Base-by-base conservation (phyloP, 2,113 vertebrate genomes). In the Seriola dumerili region DNA sequence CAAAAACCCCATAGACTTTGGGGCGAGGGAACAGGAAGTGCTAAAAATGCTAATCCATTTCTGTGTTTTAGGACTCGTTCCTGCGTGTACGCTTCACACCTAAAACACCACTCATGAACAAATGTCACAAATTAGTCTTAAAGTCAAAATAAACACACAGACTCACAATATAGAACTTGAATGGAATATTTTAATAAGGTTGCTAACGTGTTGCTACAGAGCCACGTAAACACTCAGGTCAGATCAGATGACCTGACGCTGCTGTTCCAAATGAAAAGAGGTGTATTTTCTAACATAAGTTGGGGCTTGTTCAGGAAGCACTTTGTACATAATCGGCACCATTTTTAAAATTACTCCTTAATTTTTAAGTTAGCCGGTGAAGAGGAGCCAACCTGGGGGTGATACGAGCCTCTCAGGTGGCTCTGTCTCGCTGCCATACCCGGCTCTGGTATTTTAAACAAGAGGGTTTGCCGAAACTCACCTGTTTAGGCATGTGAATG, bases 251-350 rank as follows among this genome's bases (percentile, higher is more conserved):
- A 23, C 1, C 25, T 72, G 36, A 71, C 32, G 25, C 57, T 80
- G 34, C 17, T 34, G n/a, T 8, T 17, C 3, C 5, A 58, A 61
- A 66, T 19, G 21, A 42, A 17, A 52, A 61, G 61, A 25, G 9
- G 17, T 36, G 5, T 50, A 19, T 1, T 13, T 40, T 3, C 21
- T 7, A 14, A 1, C 2, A 36, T 52, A 4, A 17, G 78, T 66
- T 55, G 11, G 25, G 76, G 50, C 89, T 87, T 88, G 79, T 83
- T 71, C 52, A 59, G 4, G 65, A 76, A 48, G 11, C 29, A 48
- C 19, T 67, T 81, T 42, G 16, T 23, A 23, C 36, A 61, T 54
- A 42, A 38, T 64, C 55, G 12, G 36, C 21, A 25, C 23, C 23
- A 1, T 44, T 10, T 48, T 70, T 62, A 32, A 66, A 76, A 70